A percentile compares a stretch with the other conserved stretches of the same genome.
phyloP scores from a whole-genome alignment of 2,888 invertebrate species.

The Odontomyia ornata region DNA sequence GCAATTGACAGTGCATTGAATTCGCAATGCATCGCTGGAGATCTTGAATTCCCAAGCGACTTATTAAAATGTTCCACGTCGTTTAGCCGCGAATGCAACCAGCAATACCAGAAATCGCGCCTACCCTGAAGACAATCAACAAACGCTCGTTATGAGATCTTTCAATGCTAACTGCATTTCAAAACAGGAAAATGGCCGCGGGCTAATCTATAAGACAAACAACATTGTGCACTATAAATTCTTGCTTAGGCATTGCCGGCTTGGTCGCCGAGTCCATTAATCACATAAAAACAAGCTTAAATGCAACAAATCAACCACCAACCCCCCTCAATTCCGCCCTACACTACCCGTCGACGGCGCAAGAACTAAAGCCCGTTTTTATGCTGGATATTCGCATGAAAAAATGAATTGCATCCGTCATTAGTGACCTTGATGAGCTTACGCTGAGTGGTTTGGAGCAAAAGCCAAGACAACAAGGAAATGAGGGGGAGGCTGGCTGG shows the following conservation, averaged over 20 bases:
- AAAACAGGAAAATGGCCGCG: not conserved
- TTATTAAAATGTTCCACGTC: too few relatives aligned
- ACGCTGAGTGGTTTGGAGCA: slow-evolving; percentile 25
- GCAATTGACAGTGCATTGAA: too few relatives aligned
- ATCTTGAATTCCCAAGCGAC: too few relatives aligned
- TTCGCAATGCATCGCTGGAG: too few relatives aligned
- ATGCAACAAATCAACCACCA: slow-evolving; percentile 4
- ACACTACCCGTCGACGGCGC: slow-evolving; percentile 4
- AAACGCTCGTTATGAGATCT: not conserved
- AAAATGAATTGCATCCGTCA: slow-evolving; percentile 44
- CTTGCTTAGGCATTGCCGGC: too few relatives aligned
- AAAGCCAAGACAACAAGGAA: not conserved
- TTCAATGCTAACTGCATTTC: slow-evolving; percentile 13
- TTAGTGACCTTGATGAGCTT: slow-evolving; percentile 40
- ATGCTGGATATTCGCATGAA: slow-evolving; percentile 25
- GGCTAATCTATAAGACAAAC: too few relatives aligned
- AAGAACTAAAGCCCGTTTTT: slow-evolving; percentile 11
- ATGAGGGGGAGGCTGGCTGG: slow-evolving; percentile 8
- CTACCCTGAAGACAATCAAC: too few relatives aligned
- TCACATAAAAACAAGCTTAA: slow-evolving; percentile 7
- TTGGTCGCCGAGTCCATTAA: too few relatives aligned
- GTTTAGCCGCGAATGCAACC: too few relatives aligned
- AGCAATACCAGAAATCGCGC: too few relatives aligned
- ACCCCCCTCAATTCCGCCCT: not conserved
- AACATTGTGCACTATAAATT: too few relatives aligned